These are phyloP conservation scores for Helicoverpa armigera DNA, from an alignment of 1,140 invertebrate genomes.

Conservation along the genomic window DNA sequence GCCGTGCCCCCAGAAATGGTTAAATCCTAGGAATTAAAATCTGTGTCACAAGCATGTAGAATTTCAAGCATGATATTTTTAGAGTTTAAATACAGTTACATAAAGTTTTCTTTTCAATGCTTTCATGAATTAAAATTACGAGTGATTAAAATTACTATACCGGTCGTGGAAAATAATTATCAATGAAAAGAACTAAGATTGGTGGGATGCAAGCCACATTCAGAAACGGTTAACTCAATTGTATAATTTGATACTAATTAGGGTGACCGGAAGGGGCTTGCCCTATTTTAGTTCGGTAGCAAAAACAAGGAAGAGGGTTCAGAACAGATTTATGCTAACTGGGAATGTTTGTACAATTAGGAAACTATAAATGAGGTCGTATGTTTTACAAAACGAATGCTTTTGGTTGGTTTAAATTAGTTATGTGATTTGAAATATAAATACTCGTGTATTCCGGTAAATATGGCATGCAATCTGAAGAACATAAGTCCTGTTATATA, in stretches of 20 bases:
- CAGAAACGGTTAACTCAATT: not conserved
- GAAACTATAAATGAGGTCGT: constrained; percentile 33
- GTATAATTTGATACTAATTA: constrained; percentile 37
- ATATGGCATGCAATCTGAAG: not conserved
- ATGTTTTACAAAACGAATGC: not conserved
- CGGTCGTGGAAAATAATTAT: no score
- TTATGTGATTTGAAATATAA: not conserved
- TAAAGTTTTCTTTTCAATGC: no score
- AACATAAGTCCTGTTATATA: not conserved
- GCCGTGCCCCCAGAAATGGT: not conserved
- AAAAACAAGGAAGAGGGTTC: constrained; percentile 34
- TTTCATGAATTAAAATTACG: no score
- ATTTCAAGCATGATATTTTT: no score
- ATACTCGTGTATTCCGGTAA: no score
- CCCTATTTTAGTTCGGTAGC: constrained; percentile 12
- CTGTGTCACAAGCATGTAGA: no score
- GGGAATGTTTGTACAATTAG: constrained; percentile 24
- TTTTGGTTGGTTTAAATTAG: constrained; percentile 4
- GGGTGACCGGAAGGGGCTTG: constrained; percentile 3
- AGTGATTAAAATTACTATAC: no score
- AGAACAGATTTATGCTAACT: constrained; percentile 25
- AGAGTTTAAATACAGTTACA: no score
- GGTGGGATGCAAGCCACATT: not conserved
- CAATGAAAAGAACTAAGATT: no score
- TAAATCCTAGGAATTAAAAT: no score